Evolutionary conservation across 2,113 vertebrate genomes (phyloP).

Genomic region (Ahaetulla prasina): DNA sequence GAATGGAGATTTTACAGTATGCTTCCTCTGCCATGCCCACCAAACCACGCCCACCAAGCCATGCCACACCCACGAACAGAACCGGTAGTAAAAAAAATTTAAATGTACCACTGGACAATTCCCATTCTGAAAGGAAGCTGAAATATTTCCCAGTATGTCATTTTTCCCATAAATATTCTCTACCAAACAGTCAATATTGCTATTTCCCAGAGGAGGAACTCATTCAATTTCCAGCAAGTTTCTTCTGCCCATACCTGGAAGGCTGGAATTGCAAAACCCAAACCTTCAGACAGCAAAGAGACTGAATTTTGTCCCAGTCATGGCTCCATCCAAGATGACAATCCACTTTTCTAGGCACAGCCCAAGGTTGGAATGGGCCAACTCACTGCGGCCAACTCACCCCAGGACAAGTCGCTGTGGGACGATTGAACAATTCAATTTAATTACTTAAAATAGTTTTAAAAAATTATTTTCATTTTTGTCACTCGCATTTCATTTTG

Average conservation of each 20-base stretch:
- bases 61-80: too few species aligned
- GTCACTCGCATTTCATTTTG: background rate
- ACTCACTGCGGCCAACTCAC: too few species aligned
- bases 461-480: too few species aligned
- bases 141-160: background rate
- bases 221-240: background rate
- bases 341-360: background rate
- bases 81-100: too few species aligned
- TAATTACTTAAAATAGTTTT: too few species aligned
- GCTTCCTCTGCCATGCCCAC: too few species aligned
- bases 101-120: too few species aligned
- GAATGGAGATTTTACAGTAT: too few species aligned
- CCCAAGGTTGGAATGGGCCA: too few species aligned
- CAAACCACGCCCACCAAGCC: too few species aligned
- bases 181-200: background rate
- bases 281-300: background rate
- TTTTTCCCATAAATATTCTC: background rate
- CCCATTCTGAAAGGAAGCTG: background rate
- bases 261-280: background rate
- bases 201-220: background rate
- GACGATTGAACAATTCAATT: too few species aligned
- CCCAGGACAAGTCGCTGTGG: too few species aligned
- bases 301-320: background rate
- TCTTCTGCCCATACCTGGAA: background rate
- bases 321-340: background rate